Conservation (phyloP, 2,888 invertebrate species). For the Papilio demoleus region DNA sequence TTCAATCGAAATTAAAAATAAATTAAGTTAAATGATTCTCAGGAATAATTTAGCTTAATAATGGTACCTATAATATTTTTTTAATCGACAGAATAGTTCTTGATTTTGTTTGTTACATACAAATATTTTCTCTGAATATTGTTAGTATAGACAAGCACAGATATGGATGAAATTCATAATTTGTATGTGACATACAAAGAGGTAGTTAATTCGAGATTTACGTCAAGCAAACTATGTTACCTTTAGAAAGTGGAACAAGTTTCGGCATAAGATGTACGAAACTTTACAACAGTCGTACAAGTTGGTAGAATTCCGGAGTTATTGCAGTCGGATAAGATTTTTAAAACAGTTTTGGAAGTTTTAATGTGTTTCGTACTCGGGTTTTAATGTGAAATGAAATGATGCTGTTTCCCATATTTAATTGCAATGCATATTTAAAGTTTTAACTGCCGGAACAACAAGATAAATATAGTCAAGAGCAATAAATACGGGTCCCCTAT, state of each 20-base stretch:
- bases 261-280: slow-evolving; percentile 34
- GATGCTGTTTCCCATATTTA: background rate
- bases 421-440: background rate
- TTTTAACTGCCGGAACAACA: background rate
- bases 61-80: too few species aligned
- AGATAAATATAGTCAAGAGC: too few species aligned
- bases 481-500: too few species aligned
- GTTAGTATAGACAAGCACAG: too few species aligned
- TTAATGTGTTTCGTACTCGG: slow-evolving; percentile 3
- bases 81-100: too few species aligned
- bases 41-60: too few species aligned
- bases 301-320: slow-evolving; percentile 31
- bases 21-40: too few species aligned
- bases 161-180: background rate
- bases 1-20: too few species aligned
- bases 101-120: too few species aligned
- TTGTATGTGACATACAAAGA: slow-evolving; percentile 15
- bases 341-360: slow-evolving; percentile 18
- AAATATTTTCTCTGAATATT: too few species aligned
- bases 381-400: background rate
- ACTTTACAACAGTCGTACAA: slow-evolving; percentile 32
- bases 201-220: slow-evolving; percentile 33
- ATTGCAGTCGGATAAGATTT: slow-evolving; percentile 34
- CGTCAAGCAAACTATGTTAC: slow-evolving; percentile 18
- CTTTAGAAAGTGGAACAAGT: slow-evolving; percentile 25